Conservation (phyloP, 1,140 invertebrate species). For the Bombus breviceps region DNA sequence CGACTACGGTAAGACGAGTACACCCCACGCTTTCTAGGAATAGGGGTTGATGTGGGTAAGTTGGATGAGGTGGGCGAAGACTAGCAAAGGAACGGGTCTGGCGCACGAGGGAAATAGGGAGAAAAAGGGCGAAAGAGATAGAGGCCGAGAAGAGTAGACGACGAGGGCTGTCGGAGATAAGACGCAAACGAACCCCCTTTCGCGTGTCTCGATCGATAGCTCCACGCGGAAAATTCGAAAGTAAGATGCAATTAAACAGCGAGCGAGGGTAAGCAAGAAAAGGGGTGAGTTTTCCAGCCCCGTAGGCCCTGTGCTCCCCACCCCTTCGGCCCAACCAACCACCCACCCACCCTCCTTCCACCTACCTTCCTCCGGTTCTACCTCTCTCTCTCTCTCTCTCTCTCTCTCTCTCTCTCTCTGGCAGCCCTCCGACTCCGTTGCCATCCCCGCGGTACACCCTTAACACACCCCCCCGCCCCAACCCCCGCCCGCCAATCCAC, state of each 20-base stretch:
- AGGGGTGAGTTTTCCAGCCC: conserved; percentile 82
- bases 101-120: conserved; percentile 39
- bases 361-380: conserved; percentile 25
- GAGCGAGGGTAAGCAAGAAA: conserved; percentile 83
- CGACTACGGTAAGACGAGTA: conserved; percentile 47
- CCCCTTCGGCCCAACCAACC: conserved; percentile 37
- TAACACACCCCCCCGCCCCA: conserved; percentile 10
- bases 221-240: conserved; percentile 84
- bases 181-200: conserved; percentile 82
- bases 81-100: conserved; percentile 55
- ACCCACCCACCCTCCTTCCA: not conserved
- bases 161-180: conserved; percentile 81
- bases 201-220: conserved; percentile 82
- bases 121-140: conserved; percentile 61
- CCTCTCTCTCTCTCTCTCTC: conserved; percentile 38
- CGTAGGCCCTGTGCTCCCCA: conserved; percentile 60
- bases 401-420: conserved; percentile 45
- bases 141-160: conserved; percentile 68
- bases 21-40: conserved; percentile 61
- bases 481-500: conserved; percentile 60
- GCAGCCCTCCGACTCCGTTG: conserved; percentile 57
- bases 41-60: conserved; percentile 73
- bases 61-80: conserved; percentile 63
- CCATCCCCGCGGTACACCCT: conserved; percentile 50
- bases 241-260: conserved; percentile 84